Base-by-base conservation (phyloP, 2,888 invertebrate genomes). In the Linnaemya vulpina region DNA sequence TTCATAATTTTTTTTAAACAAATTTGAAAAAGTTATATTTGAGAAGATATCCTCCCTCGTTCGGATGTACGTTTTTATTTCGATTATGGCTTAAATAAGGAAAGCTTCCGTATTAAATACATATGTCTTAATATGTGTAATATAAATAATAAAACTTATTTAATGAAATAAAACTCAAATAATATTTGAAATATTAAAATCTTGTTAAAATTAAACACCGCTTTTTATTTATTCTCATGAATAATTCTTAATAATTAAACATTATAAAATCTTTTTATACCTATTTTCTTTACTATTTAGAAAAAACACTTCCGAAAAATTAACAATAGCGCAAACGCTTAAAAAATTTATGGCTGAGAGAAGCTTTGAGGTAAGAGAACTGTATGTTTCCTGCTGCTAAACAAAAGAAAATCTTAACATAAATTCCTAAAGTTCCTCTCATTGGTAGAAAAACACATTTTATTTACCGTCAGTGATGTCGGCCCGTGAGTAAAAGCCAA, bases 301-400 rank as follows among this genome's bases (percentile, higher is more conserved):
- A 4, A 35, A 51, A 51, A 46, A 3, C 51, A 60, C 17, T 51
- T 77, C 38, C 4, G 43, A 51, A 9, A 62, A n/a, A 43, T 15
- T 30, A 62, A 22, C 43, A 46, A n/a, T 11, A 20, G 53, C 53
- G 63, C 71, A 73, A 79, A 71, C 77, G 68, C 68, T 55, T 68
- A 35, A 30, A 17, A 40, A 2, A 46, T 30, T 46, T n/a, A 8
- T 65, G 38, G 65, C 46, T 17, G 63, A 73, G 71, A 63, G 1
- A 38, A 30, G 10, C 4, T 9, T n/a, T 51, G 15, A 51, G 46
- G 71, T 63, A 79, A 79, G 63, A 71, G 51, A 43, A 51, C 46
- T 11, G 9, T 10, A 20, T 20, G n/a, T 49, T 17, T 53, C 25
- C 25, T 60, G 4, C 1, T 67, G 15, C 40, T 51, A 20, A 46